Percentiles rank a stretch among this genome's conserved stretches.
Conservation (phyloP, 2,797 vertebrate species). For the Apodemus agrarius region DNA sequence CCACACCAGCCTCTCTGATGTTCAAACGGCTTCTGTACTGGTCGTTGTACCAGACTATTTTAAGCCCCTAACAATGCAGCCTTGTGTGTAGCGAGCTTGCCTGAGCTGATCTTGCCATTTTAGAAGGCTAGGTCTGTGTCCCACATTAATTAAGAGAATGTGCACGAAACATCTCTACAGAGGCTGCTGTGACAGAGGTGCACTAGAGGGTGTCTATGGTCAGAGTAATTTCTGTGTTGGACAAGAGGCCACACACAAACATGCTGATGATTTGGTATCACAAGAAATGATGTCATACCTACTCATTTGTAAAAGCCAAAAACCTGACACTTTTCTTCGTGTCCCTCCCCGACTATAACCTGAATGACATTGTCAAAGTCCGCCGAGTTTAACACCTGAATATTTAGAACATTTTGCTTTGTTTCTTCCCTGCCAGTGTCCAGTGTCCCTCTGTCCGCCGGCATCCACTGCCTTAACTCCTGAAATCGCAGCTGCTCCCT, state of each 20-base stretch:
- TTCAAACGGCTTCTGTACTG: neutral
- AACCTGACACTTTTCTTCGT: neutral
- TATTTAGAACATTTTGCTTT: slow-evolving; percentile 32
- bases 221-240: neutral
- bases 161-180: neutral
- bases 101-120: neutral
- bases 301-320: neutral
- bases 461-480: neutral
- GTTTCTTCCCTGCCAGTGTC: neutral
- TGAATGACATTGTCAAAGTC: slow-evolving; percentile 22
- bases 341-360: neutral
- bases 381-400: neutral
- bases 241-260: neutral
- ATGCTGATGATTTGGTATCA: neutral
- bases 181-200: neutral
- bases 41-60: neutral
- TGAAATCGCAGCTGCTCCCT: neutral
- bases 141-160: neutral
- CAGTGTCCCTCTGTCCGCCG: neutral
- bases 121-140: neutral
- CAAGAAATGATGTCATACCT: neutral
- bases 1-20: neutral
- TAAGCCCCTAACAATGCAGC: neutral
- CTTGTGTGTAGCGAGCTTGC: neutral
- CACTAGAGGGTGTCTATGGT: neutral